Base-by-base conservation (phyloP, 2,797 vertebrate species). In the Neosilurus hyrtlii region DNA sequence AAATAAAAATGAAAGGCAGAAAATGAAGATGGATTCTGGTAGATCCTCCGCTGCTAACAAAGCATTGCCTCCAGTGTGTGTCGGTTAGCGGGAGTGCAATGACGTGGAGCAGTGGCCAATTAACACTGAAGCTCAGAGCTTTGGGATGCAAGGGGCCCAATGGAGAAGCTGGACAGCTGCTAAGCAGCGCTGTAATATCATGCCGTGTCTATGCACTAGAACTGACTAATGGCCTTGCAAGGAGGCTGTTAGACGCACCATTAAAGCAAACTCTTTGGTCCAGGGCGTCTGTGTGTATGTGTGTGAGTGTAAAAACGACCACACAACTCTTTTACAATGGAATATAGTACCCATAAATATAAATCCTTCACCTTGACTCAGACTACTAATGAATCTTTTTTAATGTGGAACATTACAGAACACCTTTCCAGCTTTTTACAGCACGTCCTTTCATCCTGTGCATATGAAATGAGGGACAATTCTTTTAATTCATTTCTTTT, bases 171-270 rank as follows among this genome's bases (percentile, higher is more conserved):
- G 83, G 83, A 84, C 86, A 86, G 88, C 87, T 86, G 89, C 88
- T 90, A 87, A 87, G 85, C 88, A 89, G 86, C 74, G 81, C 89
- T 88, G 84, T 74, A 87, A 90, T 88, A 86, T 88, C 83, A 86
- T 85, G 59, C 86, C 85, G 85, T 87, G 89, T 78, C 83, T 87
- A 84, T 88, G 89, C 87, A 87, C 86, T 88, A 80, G 83, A 89
- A 88, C 90, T 83, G 89, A 83, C 87, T 92, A 92, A 92, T 91
- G 90, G 91, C 86, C 89, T 89, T 87, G 86, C 89, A 84, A 90
- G 90, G 88, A 89, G 89, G 86, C 87, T 87, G 86, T 89, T 89
- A 87, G 88, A 90, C 59, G 85, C 88, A 87, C 86, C 91, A 91
- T 92, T 90, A 92, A 85, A 89, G 86, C 83, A 76, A 86, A 37